A percentile compares a stretch with the other conserved stretches of the same genome.
phyloP scores from a whole-genome alignment of 2,797 vertebrate species.

The Siniperca scherzeri region DNA sequence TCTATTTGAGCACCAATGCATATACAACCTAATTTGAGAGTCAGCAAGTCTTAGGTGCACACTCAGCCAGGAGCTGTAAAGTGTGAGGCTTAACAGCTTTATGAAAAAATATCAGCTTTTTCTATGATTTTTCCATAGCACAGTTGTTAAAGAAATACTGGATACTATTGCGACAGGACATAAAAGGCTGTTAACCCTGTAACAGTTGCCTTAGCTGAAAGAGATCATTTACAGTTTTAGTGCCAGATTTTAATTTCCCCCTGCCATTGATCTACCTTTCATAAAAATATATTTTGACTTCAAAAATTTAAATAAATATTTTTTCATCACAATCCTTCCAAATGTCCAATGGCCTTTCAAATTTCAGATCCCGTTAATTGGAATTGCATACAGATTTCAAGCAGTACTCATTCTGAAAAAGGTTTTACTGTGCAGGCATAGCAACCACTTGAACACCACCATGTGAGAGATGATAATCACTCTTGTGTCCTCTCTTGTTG shows the following conservation, averaged over 20 bases:
- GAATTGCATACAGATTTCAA: slow-evolving; percentile 20
- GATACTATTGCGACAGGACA: neutral
- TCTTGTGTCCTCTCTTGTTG: slow-evolving; percentile 72
- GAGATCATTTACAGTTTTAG: neutral
- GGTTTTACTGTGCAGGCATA: slow-evolving; percentile 26
- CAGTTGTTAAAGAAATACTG: neutral
- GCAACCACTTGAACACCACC: slow-evolving; percentile 45
- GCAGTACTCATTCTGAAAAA: slow-evolving; percentile 7
- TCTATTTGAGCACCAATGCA: slow-evolving; percentile 14
- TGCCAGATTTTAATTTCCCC: neutral
- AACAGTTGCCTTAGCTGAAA: neutral
- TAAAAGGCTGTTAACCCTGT: neutral
- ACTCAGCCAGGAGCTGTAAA: slow-evolving; percentile 42
- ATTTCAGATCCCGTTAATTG: slow-evolving; percentile 9
- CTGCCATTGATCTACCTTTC: neutral
- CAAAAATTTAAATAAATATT: neutral
- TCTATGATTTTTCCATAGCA: slow-evolving; percentile 1
- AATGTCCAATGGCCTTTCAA: neutral
- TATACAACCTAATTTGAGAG: slow-evolving; percentile 18
- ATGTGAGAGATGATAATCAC: slow-evolving; percentile 71
- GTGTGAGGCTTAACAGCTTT: slow-evolving; percentile 34
- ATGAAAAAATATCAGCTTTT: slow-evolving; percentile 21
- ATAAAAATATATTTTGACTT: neutral
- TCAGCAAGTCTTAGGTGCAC: slow-evolving; percentile 35
- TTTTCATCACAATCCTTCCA: neutral